Percentiles rank a stretch among this genome's conserved stretches.
phyloP scores from a whole-genome alignment of 2,113 vertebrate genomes.

The Charadrius vociferus region DNA sequence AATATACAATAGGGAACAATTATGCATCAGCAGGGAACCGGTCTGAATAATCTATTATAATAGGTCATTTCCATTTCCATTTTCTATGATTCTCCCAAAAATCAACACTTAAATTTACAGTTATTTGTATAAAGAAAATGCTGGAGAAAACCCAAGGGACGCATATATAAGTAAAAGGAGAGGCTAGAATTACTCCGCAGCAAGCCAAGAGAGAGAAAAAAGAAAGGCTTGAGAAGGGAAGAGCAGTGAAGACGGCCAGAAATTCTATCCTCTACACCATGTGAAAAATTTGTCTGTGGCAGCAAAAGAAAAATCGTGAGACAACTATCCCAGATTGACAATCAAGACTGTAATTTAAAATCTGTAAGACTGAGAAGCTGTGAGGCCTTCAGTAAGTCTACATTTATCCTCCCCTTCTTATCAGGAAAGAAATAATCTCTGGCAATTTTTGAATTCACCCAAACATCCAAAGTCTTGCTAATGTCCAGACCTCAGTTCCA shows the following conservation, averaged over 20 bases:
- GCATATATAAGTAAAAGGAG: slow-evolving; percentile 43
- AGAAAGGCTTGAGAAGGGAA: not conserved
- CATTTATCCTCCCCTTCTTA: too few species aligned
- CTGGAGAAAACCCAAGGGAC: slow-evolving; percentile 50
- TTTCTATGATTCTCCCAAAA: slow-evolving; percentile 61
- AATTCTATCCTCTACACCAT: not conserved
- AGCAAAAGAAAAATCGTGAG: slow-evolving; percentile 14
- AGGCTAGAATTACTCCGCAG: slow-evolving; percentile 48
- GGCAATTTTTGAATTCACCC: not conserved
- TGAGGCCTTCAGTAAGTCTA: not conserved
- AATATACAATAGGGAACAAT: slow-evolving; percentile 65
- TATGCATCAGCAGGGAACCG: slow-evolving; percentile 52
- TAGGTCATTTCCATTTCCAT: slow-evolving; percentile 65
- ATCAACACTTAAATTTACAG: slow-evolving; percentile 66
- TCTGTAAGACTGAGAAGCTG: not conserved
- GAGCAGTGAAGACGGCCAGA: not conserved
- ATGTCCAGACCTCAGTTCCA: not conserved
- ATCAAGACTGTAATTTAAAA: not conserved
- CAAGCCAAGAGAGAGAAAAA: slow-evolving; percentile 38
- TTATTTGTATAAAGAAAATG: slow-evolving; percentile 63
- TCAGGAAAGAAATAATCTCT: not conserved
- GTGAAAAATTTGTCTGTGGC: slow-evolving; percentile 24
- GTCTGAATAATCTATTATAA: slow-evolving; percentile 64
- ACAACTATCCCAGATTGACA: not conserved
- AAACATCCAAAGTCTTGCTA: not conserved